These are phyloP conservation scores for Pseudolaguvia tuberculata DNA, from an alignment of 2,113 vertebrate species.

Conservation along the genomic window DNA sequence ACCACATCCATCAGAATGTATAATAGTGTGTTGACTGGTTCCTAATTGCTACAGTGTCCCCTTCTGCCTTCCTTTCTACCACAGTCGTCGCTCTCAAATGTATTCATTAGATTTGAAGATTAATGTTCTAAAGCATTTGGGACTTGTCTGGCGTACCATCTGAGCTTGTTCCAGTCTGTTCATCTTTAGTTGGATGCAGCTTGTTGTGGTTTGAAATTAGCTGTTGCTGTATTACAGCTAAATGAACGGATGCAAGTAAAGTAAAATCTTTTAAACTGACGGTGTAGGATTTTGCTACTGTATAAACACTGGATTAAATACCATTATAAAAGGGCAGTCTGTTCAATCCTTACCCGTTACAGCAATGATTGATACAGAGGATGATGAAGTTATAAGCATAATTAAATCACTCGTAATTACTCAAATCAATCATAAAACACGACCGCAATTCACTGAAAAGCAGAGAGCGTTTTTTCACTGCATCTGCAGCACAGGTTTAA, in stretches of 20 bases:
- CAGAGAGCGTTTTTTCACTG: background rate
- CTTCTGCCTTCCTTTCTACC: constrained; percentile 31
- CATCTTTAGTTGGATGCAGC: background rate
- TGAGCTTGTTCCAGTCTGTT: constrained; percentile 14
- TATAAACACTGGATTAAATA: too few species aligned
- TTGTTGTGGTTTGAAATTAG: constrained; percentile 1
- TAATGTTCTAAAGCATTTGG: constrained; percentile 38
- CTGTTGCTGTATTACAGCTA: background rate
- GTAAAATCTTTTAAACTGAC: background rate
- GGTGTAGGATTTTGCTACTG: background rate
- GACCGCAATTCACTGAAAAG: background rate
- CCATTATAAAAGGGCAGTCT: background rate
- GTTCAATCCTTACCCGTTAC: background rate
- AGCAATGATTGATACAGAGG: background rate
- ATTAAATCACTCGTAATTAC: background rate
- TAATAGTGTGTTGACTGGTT: constrained; percentile 46
- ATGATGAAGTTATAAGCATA: background rate
- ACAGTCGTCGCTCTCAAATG: constrained; percentile 22
- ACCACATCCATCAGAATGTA: constrained; percentile 52
- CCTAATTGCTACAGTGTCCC: constrained; percentile 38
- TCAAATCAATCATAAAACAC: too few species aligned
- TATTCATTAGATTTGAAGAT: constrained; percentile 35
- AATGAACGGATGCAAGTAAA: too few species aligned
- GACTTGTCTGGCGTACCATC: constrained; percentile 23
- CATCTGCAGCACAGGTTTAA: background rate